Evolutionary conservation across 2,888 invertebrate genomes (phyloP).

Genomic region (Patella depressa): DNA sequence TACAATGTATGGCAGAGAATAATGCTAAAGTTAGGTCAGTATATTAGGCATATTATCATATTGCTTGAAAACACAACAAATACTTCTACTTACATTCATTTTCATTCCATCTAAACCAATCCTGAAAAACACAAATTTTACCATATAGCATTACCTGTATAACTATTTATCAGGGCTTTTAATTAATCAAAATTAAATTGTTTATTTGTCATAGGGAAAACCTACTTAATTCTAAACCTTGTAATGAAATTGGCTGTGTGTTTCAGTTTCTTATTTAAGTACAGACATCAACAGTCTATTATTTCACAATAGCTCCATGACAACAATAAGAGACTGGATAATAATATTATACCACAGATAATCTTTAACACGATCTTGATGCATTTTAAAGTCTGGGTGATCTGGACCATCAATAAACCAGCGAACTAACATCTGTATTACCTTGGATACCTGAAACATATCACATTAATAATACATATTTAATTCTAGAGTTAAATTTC

Average conservation of each 20-base stretch:
- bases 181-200: too few species aligned
- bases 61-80: neutral
- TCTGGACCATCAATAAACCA: constrained; percentile 58
- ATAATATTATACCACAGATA: constrained; percentile 53
- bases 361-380: constrained; percentile 56
- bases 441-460: constrained; percentile 58
- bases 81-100: constrained; percentile 52
- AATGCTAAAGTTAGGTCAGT: neutral
- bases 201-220: too few species aligned
- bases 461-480: neutral
- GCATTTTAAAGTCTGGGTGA: constrained; percentile 45
- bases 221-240: too few species aligned
- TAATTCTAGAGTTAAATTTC: too few species aligned
- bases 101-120: constrained; percentile 64
- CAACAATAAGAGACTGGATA: too few species aligned
- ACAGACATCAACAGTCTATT: too few species aligned
- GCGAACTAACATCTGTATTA: constrained; percentile 61
- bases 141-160: too few species aligned
- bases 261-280: too few species aligned
- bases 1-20: neutral
- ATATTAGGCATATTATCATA: neutral
- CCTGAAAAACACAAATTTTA: constrained; percentile 41
- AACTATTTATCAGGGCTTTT: too few species aligned
- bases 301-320: too few species aligned
- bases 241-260: too few species aligned